Evolutionary conservation across 2,113 vertebrate genomes (phyloP).

Genomic region (Chamaetylas fuelleborni): DNA sequence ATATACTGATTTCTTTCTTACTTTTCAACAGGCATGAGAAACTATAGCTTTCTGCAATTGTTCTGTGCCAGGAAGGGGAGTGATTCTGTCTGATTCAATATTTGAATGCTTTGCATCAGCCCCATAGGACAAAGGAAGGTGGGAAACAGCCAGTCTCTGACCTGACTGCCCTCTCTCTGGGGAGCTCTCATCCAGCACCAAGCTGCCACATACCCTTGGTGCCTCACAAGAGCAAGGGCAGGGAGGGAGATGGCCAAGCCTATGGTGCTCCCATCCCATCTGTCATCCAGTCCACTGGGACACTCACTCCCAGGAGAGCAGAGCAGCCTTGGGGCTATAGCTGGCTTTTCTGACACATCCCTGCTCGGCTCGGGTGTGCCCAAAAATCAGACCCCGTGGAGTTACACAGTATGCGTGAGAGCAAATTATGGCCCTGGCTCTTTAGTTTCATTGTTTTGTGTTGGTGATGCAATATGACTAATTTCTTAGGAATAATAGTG

Average conservation of each 20-base stretch:
- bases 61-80: background rate
- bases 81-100: background rate
- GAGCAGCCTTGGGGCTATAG: background rate
- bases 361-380: background rate
- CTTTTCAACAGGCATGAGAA: background rate
- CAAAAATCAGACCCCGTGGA: background rate
- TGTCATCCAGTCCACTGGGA: background rate
- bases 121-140: background rate
- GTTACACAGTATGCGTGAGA: background rate
- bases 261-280: background rate
- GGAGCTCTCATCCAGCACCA: background rate
- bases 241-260: background rate
- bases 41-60: background rate
- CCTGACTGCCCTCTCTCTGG: background rate
- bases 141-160: background rate
- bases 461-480: slow-evolving; percentile 26
- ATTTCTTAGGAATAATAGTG: background rate
- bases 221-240: background rate
- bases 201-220: background rate
- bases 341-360: background rate
- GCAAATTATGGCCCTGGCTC: background rate
- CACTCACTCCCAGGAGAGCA: background rate
- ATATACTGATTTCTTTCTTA: background rate
- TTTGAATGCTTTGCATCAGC: background rate
- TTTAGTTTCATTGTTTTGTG: background rate